Evolutionary conservation across 2,113 vertebrate genomes (phyloP), one percentile per base, ranked within the genome.

Genomic region (Ascaphus truei): DNA sequence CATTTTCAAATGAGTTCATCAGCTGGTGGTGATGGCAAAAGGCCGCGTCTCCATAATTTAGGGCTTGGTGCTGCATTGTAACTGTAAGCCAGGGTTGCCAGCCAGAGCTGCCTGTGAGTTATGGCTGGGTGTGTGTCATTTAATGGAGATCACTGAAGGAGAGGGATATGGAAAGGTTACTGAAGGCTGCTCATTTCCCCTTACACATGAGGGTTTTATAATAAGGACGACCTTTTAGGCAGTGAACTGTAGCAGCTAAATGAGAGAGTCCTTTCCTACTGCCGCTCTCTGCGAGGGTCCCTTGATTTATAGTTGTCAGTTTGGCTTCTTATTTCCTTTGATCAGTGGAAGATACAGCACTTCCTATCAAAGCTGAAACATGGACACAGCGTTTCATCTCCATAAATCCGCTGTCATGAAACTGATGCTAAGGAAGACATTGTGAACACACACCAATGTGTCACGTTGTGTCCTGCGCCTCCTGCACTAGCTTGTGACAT

Each of bases 1-100:
- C 61, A 61, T 34, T 76, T 76, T 72, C 62, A 68, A 76, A 73
- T 48, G 51, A 59, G 68, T 51, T 72, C 64, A 74, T 80, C 65
- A 58, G 57, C 47, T 71, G 75, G 59, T 34, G 72, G 18, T 61
- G 59, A 23, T 27, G 64, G 55, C 57, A 66, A 77, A 73, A 74
- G 72, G 69, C 25, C 73, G 79, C 59, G 72, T 57, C 41, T 51
- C 33, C 68, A 27, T 47, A 73, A 53, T 52, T 68, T 61, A 76
- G 52, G 33, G 45, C 37, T 68, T 53, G 65, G 73, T 65, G 59
- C 7, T 0, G 73, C 11, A 36, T 57, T 73, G 63, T 67, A 73
- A 36, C 60, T 73, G 63, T 67, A 73, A 73, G 77, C 68, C 58
- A 67, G 22, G 68, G 20, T 18, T 43, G 43, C 20, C 39, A 73